Percentiles rank a stretch among this genome's conserved stretches.
These are phyloP conservation scores for Eulemur albifrons DNA, from an alignment of 2,797 vertebrate genomes.

Conservation along the genomic window DNA sequence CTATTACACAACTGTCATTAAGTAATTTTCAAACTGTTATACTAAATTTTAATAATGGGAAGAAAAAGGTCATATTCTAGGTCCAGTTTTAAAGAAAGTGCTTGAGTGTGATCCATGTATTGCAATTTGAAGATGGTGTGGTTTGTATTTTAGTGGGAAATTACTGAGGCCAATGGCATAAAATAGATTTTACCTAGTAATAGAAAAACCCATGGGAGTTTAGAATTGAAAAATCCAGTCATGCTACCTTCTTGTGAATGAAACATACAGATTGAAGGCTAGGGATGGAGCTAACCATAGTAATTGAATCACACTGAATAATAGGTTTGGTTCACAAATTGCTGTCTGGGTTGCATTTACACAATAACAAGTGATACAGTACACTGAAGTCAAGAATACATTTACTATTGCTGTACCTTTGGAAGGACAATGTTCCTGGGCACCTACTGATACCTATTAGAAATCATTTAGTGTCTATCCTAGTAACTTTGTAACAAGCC, in stretches of 20 bases:
- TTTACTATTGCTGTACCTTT: neutral
- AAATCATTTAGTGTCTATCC: neutral
- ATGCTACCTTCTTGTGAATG: neutral
- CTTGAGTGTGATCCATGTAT: neutral
- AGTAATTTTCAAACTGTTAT: neutral
- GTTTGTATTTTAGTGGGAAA: slow-evolving; percentile 2
- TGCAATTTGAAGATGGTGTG: slow-evolving; percentile 1
- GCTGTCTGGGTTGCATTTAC: neutral
- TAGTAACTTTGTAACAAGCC: neutral
- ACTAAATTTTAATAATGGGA: neutral
- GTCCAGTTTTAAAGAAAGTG: neutral
- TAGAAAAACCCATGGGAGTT: neutral
- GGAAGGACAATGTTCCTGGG: neutral
- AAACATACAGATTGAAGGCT: neutral
- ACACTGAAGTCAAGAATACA: neutral
- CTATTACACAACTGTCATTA: neutral
- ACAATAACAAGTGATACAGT: neutral
- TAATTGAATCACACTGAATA: slow-evolving; percentile 19
- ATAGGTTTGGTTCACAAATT: neutral
- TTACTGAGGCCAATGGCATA: neutral
- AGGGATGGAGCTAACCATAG: neutral
- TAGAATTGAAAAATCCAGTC: slow-evolving; percentile 11
- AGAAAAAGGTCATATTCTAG: neutral
- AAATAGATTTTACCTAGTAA: neutral
- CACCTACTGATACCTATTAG: neutral